These are phyloP conservation scores for Sarcophaga bullata DNA, from an alignment of 1,140 invertebrate species.

Conservation along the genomic window DNA sequence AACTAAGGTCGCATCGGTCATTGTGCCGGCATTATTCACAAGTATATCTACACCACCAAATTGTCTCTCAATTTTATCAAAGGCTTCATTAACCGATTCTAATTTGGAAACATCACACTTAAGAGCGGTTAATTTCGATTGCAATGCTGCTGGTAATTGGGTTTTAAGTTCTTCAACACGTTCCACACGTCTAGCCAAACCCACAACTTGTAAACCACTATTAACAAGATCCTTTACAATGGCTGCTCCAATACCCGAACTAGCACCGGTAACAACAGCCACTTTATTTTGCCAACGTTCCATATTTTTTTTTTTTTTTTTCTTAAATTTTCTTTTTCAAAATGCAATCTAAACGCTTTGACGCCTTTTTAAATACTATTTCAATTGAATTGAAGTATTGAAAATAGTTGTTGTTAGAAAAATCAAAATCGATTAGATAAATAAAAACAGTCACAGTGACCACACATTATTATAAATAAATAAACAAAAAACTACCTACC, in stretches of 20 bases:
- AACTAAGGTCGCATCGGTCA: slow-evolving; percentile 50
- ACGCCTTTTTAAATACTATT: background rate
- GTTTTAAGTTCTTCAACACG: slow-evolving; percentile 68
- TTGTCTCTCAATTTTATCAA: slow-evolving; percentile 71
- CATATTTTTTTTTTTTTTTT: slow-evolving; percentile 61
- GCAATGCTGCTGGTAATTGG: slow-evolving; percentile 49
- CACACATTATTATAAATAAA: too few relatives aligned
- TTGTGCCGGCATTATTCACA: slow-evolving; percentile 78
- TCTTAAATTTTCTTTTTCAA: background rate
- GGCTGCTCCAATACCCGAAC: slow-evolving; percentile 75
- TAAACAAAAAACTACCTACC: too few relatives aligned
- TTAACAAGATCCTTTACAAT: slow-evolving; percentile 69
- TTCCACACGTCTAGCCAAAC: slow-evolving; percentile 73
- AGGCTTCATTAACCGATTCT: slow-evolving; percentile 73
- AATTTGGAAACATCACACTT: slow-evolving; percentile 73
- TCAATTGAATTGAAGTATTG: background rate
- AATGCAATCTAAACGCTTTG: background rate
- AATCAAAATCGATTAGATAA: too few relatives aligned
- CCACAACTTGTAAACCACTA: slow-evolving; percentile 75
- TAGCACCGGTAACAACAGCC: slow-evolving; percentile 75
- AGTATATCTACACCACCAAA: slow-evolving; percentile 76
- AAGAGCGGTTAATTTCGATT: slow-evolving; percentile 65
- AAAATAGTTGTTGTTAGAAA: too few relatives aligned
- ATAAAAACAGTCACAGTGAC: too few relatives aligned
- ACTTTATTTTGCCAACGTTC: slow-evolving; percentile 70